phyloP scores from a whole-genome alignment of 2,113 vertebrate genomes.

The Aix galericulata region DNA sequence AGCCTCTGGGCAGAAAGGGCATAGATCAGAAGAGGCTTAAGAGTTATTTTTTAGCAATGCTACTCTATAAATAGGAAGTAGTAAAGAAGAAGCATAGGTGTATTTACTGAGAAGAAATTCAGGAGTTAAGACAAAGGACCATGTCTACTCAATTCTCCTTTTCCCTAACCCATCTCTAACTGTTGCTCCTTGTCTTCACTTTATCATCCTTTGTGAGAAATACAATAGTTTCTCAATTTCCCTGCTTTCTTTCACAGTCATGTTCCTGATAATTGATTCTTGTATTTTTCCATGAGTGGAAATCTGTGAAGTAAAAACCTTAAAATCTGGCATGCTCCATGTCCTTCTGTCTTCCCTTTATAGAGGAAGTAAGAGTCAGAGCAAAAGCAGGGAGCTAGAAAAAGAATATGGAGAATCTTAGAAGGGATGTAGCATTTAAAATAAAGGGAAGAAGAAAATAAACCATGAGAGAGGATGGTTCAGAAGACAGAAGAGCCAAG shows the following conservation, averaged over 20 bases:
- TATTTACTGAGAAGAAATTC: background rate
- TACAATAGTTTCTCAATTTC: background rate
- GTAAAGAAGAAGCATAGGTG: background rate
- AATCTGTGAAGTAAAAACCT: background rate
- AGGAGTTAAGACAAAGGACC: background rate
- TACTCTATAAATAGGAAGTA: background rate
- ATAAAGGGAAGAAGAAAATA: background rate
- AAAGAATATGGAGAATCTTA: background rate
- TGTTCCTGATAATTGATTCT: background rate
- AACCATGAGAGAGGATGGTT: background rate
- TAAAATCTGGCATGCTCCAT: background rate
- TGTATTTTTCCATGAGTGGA: background rate
- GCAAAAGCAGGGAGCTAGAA: background rate
- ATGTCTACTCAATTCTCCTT: background rate
- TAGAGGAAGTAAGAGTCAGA: background rate
- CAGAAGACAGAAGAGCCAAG: background rate
- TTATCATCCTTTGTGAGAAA: background rate
- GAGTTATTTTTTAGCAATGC: background rate
- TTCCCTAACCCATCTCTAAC: background rate
- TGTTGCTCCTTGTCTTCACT: background rate
- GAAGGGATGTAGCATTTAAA: background rate
- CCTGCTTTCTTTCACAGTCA: background rate
- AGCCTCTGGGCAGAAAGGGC: background rate
- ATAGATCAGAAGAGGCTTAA: background rate
- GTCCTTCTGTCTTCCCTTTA: background rate